These are phyloP conservation scores for Otolemur crassicaudatus DNA, from an alignment of 2,797 vertebrate genomes.

Conservation along the genomic window DNA sequence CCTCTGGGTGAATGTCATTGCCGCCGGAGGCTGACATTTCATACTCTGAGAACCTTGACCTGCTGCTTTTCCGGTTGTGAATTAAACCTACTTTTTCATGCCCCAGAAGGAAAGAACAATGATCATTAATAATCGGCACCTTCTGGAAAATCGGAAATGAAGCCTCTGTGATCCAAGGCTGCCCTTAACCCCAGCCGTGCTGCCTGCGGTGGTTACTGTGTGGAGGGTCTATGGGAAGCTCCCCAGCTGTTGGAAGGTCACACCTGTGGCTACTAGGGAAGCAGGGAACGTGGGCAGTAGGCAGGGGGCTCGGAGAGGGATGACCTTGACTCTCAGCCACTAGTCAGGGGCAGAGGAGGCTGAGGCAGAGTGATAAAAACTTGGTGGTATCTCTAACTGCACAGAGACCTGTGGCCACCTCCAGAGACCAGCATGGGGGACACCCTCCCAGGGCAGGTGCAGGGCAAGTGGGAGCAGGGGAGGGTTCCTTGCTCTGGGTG, in stretches of 20 bases:
- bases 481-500: not conserved
- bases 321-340: not conserved
- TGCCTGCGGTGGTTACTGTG: fast-evolving
- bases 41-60: constrained; percentile 77
- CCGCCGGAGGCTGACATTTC: constrained; percentile 69
- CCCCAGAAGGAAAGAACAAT: constrained; percentile 75
- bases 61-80: constrained; percentile 54
- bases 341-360: not conserved
- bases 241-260: not conserved
- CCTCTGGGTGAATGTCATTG: constrained; percentile 58
- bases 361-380: fast-evolving
- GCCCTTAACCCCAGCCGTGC: not conserved
- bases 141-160: constrained; percentile 63
- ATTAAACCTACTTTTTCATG: constrained; percentile 56
- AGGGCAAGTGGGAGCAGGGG: not conserved
- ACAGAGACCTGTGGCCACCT: not conserved
- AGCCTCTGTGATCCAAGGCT: not conserved
- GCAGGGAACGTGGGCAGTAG: not conserved
- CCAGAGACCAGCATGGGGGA: fast-evolving
- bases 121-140: not conserved
- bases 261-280: not conserved
- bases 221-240: not conserved
- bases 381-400: fast-evolving
- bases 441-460: fast-evolving
- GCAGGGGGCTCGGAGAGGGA: not conserved